Percentiles rank a stretch among this genome's conserved stretches.
These are phyloP conservation scores for Corbicula japonica DNA, from an alignment of 2,888 invertebrate species.

Conservation along the genomic window DNA sequence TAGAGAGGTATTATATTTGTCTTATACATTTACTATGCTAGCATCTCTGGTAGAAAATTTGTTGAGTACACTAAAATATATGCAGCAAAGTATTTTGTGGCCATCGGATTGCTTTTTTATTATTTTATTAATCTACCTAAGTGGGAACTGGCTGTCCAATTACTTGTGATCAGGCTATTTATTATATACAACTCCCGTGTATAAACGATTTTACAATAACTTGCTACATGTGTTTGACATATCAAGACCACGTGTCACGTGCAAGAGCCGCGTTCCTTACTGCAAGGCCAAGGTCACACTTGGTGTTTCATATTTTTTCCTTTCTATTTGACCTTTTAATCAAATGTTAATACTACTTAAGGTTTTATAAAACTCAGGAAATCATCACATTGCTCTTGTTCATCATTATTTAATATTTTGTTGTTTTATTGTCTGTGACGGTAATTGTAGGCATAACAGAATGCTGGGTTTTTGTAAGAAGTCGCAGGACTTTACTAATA, in stretches of 20 bases:
- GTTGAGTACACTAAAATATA: not conserved
- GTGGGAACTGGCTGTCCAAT: not conserved
- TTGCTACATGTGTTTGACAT: not conserved
- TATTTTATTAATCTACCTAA: not conserved
- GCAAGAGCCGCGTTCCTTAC: too few relatives aligned
- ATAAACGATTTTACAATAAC: too few relatives aligned
- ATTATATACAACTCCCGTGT: not conserved
- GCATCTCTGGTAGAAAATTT: not conserved
- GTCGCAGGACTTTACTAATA: not conserved
- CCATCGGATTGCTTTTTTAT: not conserved
- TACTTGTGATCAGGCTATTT: not conserved
- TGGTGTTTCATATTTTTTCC: too few relatives aligned
- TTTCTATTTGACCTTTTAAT: not conserved
- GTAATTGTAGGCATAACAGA: too few relatives aligned
- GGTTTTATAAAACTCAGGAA: too few relatives aligned
- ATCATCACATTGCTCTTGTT: too few relatives aligned
- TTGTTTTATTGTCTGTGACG: too few relatives aligned
- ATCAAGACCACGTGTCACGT: not conserved
- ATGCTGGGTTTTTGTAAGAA: not conserved
- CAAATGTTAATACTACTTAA: not conserved
- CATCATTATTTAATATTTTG: too few relatives aligned
- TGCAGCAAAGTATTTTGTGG: not conserved
- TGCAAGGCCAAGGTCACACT: too few relatives aligned
- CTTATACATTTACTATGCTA: too few relatives aligned
- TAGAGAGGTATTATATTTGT: conserved; percentile 89